phyloP scores from a whole-genome alignment of 92 coral and sea anemone species.

The Scolanthus callimorphus region DNA sequence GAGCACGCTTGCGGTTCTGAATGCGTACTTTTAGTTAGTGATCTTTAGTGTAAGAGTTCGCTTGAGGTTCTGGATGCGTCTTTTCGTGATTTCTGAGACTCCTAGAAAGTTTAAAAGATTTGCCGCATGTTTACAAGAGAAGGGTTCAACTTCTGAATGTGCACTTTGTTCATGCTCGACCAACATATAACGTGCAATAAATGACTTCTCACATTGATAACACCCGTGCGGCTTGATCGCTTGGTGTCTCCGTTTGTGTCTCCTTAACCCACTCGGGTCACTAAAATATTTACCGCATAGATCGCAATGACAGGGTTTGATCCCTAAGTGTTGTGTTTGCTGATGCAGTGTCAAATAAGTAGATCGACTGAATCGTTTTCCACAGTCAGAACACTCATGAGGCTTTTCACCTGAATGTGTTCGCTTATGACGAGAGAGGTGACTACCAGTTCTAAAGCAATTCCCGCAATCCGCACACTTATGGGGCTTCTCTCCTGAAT shows the following conservation, averaged over 20 bases:
- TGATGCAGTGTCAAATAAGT: no score
- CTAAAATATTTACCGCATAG: no score
- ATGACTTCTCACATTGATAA: background rate
- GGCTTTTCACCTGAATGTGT: conserved; percentile 42
- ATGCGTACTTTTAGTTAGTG: no score
- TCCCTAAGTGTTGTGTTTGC: no score
- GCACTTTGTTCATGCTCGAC: background rate
- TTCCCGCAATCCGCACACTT: conserved; percentile 13
- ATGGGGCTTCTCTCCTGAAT: conserved; percentile 24
- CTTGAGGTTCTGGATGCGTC: background rate
- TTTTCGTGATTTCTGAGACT: background rate
- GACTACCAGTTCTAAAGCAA: background rate
- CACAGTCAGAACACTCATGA: background rate
- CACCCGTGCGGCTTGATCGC: background rate
- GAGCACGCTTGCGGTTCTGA: no score
- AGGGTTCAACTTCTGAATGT: background rate
- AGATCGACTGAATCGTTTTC: background rate
- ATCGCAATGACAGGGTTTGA: no score
- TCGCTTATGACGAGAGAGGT: conserved; percentile 19
- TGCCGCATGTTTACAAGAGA: background rate
- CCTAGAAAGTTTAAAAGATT: background rate
- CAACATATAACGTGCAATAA: background rate
- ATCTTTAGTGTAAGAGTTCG: conserved; percentile 53
- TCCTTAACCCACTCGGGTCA: no score
- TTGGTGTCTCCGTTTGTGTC: background rate